These are phyloP conservation scores for Hippolais icterina DNA, from an alignment of 2,113 vertebrate genomes.

Conservation along the genomic window DNA sequence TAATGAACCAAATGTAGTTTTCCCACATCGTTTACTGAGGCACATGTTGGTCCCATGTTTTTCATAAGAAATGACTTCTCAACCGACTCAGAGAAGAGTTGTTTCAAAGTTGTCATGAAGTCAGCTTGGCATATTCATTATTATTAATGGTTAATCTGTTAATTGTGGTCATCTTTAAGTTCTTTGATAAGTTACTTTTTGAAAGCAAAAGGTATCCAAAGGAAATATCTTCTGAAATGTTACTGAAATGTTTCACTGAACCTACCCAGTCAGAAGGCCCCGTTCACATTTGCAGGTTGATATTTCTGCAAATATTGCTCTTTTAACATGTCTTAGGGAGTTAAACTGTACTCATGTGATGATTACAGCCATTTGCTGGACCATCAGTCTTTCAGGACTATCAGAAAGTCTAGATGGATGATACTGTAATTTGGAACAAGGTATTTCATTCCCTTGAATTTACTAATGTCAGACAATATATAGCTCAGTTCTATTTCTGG, in stretches of 20 bases:
- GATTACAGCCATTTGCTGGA: neutral
- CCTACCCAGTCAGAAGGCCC: neutral
- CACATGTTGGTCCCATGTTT: fast-evolving
- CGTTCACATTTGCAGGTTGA: neutral
- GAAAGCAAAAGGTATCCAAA: neutral
- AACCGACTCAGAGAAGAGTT: neutral
- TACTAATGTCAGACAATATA: neutral
- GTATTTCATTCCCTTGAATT: conserved; percentile 5
- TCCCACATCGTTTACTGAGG: neutral
- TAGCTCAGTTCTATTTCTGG: neutral
- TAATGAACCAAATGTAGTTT: neutral
- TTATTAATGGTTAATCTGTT: neutral
- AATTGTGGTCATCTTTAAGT: neutral
- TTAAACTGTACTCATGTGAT: neutral
- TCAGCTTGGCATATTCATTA: neutral
- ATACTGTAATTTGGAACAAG: neutral
- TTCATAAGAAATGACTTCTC: neutral
- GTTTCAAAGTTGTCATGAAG: neutral
- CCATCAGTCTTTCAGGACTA: conserved; percentile 16
- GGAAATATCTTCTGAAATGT: neutral
- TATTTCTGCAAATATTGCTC: neutral
- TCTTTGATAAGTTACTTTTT: neutral
- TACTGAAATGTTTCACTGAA: neutral
- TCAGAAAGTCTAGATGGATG: conserved; percentile 12
- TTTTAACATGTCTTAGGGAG: neutral